phyloP scores from a whole-genome alignment of 1,140 invertebrate genomes.

The Drosophila sulfurigaster region DNA sequence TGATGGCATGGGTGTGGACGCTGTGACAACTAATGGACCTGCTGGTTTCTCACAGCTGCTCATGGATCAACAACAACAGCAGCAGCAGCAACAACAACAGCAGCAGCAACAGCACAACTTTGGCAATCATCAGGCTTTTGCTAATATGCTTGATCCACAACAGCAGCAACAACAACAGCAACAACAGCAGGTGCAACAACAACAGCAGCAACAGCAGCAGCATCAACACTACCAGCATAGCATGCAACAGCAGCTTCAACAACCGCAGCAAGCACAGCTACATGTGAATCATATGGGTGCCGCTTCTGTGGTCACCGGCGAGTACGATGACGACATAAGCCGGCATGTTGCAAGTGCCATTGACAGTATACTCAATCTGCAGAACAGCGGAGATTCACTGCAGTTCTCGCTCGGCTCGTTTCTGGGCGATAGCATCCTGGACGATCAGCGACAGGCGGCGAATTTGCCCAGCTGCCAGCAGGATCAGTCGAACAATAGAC shows the following conservation, averaged over 20 bases:
- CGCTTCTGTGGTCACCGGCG: slow-evolving; percentile 53
- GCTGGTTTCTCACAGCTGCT: slow-evolving; percentile 64
- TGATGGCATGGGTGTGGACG: slow-evolving; percentile 64
- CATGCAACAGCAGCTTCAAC: slow-evolving; percentile 68
- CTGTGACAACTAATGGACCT: slow-evolving; percentile 48
- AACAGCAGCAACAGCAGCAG: slow-evolving; percentile 58
- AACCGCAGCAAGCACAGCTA: slow-evolving; percentile 76
- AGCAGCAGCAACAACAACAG: slow-evolving; percentile 58
- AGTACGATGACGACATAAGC: slow-evolving; percentile 88
- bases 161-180: slow-evolving; percentile 61
- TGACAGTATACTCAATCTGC: slow-evolving; percentile 91
- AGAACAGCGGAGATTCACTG: slow-evolving; percentile 85
- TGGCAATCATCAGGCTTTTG: slow-evolving; percentile 60
- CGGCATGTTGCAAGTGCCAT: slow-evolving; percentile 92
- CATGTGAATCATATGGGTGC: slow-evolving; percentile 63
- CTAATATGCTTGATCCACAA: slow-evolving; percentile 63
- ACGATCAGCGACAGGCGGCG: slow-evolving; percentile 71
- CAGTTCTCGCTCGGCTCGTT: slow-evolving; percentile 82
- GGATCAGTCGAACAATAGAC: slow-evolving; percentile 56
- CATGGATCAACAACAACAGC: slow-evolving; percentile 71
- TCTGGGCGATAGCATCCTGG: slow-evolving; percentile 77
- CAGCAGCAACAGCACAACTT: slow-evolving; percentile 72
- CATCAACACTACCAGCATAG: slow-evolving; percentile 62
- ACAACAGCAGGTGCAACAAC: slow-evolving; percentile 59
- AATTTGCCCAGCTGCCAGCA: slow-evolving; percentile 74